phyloP scores from a whole-genome alignment of 2,888 invertebrate species.

The Hydropsyche betteni region DNA sequence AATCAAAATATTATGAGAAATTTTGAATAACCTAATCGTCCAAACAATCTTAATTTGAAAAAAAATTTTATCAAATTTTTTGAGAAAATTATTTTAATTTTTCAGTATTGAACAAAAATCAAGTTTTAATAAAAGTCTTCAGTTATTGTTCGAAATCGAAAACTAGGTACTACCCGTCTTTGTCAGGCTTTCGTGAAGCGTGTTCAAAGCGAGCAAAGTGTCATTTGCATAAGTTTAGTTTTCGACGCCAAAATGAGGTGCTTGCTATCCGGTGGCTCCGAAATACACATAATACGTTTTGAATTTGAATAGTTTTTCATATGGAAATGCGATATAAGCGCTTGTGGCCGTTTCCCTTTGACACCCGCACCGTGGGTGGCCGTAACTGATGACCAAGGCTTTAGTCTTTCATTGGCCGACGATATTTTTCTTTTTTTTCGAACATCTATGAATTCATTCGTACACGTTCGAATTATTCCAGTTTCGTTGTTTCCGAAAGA shows the following conservation, averaged over 20 bases:
- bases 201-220: slow-evolving; percentile 24
- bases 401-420: slow-evolving; percentile 25
- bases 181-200: slow-evolving; percentile 17
- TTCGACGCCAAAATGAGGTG: slow-evolving; percentile 29
- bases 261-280: slow-evolving; percentile 27
- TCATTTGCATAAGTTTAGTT: slow-evolving; percentile 31
- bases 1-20: too few species aligned
- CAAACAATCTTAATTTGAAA: too few species aligned
- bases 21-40: too few species aligned
- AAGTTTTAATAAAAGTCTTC: too few species aligned
- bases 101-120: too few species aligned
- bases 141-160: background rate
- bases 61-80: too few species aligned
- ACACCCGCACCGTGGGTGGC: slow-evolving; percentile 36
- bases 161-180: slow-evolving; percentile 5
- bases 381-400: slow-evolving; percentile 41
- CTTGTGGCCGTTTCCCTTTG: slow-evolving; percentile 35
- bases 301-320: slow-evolving; percentile 40
- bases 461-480: background rate
- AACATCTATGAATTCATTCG: background rate
- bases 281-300: slow-evolving; percentile 33
- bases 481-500: slow-evolving; percentile 18
- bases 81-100: too few species aligned
- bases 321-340: slow-evolving; percentile 35
- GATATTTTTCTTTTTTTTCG: slow-evolving; percentile 19